A percentile compares a stretch with the other conserved stretches of the same genome.
These are phyloP conservation scores for Lochmaea crataegi DNA, from an alignment of 2,888 invertebrate species.

Conservation along the genomic window DNA sequence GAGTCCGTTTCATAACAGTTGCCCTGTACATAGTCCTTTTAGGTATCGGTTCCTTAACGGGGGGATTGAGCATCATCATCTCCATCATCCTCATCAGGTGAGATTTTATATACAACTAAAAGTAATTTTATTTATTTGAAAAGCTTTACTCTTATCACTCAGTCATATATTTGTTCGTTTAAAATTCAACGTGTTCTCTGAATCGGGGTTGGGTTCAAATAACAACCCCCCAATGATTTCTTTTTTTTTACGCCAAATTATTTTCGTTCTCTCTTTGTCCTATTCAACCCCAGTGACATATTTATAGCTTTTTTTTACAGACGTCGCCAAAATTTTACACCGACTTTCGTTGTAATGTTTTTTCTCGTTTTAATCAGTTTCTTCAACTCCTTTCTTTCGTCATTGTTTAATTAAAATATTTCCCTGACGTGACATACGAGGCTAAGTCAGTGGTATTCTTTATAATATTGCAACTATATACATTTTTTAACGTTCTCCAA, in stretches of 20 bases:
- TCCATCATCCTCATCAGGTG: constrained; percentile 57
- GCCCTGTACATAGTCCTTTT: constrained; percentile 82
- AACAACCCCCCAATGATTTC: background rate
- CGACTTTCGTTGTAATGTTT: background rate
- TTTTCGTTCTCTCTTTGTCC: background rate
- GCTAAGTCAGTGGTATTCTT: background rate
- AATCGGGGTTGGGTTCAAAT: no score
- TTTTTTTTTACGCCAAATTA: background rate
- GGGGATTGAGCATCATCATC: constrained; percentile 65
- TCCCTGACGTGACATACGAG: background rate
- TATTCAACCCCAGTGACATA: background rate
- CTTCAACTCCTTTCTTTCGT: background rate
- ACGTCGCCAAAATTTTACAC: background rate
- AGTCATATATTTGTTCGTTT: no score
- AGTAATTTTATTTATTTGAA: no score
- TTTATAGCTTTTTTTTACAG: background rate
- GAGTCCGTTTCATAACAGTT: constrained; percentile 67
- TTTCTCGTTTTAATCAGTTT: background rate
- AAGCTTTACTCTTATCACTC: no score
- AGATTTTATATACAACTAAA: background rate
- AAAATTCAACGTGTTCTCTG: no score
- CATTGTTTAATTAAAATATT: background rate
- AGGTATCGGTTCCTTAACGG: constrained; percentile 72
- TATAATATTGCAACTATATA: no score
- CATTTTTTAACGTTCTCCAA: no score